Evolutionary conservation across 2,888 invertebrate genomes (phyloP), one percentile per base, ranked within the genome.

Genomic region (Eristalis tenax): DNA sequence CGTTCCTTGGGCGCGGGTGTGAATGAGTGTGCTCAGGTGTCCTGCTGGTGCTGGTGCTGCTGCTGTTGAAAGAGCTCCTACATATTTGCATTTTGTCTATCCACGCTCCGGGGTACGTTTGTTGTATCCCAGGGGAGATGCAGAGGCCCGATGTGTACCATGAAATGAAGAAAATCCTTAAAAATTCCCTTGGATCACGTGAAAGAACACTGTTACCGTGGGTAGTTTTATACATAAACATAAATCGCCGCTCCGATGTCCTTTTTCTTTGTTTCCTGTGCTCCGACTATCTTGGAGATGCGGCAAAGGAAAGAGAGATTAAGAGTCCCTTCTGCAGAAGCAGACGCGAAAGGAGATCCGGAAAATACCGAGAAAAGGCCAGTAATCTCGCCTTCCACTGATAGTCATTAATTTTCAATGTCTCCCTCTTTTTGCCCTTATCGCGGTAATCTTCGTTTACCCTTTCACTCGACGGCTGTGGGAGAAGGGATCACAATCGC

Each of bases 391-490:
- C 66, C 71, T 61, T 28, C 35, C 40, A 56, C 74, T 65, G 57
- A 35, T 65, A 75, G 74, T 80, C 80, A 80, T 84, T 75, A 80
- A 75, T 80, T 84, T 80, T 61, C 74, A 84, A 75, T 84, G 75
- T 69, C 74, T 74, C 66, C 50, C 74, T 74, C 32, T 74, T 68
- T 83, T 65, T 59, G 50, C 18, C 50, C 18, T 70, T 59, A 77
- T 77, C 77, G 63, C n/a, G 63, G 69, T 69, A 69, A 77, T 69
- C 69, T 69, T 70, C 63, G 50, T 69, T 63, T 26, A 13, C 26
- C 50, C 15, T 18, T 56, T 18, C 28, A 59, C 26, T 59, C 59
- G n/a, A 4, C 26, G 13, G 26, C 13, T 2, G 15, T 59, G 59
- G 15, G 59, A 4, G 57, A 23, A 23, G 59, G 59, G 11, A 59